Base-by-base conservation (phyloP, 2,888 invertebrate species). In the Calameuta filiformis region DNA sequence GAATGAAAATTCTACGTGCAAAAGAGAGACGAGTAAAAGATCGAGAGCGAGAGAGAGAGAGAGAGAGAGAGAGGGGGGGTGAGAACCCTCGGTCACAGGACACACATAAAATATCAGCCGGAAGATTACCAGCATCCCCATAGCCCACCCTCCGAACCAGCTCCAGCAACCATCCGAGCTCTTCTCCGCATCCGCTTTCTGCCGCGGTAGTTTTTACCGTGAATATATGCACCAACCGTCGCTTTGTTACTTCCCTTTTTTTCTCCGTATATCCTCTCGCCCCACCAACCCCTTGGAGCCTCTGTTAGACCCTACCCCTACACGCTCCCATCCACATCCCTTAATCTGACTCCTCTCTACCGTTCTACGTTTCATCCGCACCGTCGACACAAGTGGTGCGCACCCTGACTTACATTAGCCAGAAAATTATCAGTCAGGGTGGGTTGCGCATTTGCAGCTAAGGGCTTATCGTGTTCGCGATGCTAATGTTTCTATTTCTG, bases 61-160 rank as follows among this genome's bases (percentile, higher is more conserved):
- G 75, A 68, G 71, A 12, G 37, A 31, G 23, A 74, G 78, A 73
- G 37, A 31, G 23, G 73, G 78, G 69, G 73, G 75, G 76, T 79
- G 77, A 84, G 76, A 85, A 84, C 82, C 81, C 87, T 85, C 85
- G 84, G 84, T 86, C 84, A 83, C 83, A 85, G 88, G 86, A 87
- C 85, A 86, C 89, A 90, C 89, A 90, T 89, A 89, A 89, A 89
- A 88, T 89, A 89, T 89, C 89, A 89, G 86, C 87, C 89, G 89
- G 89, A 89, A 90, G 89, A 89, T 90, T 89, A 89, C 89, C 86
- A 86, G 85, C 87, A 86, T 85, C 85, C 86, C 78, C 77, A 23
- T 56, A 9, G 56, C 23, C 56, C 56, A 68, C 75, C 73, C 76
- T 71, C 77, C 31, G 56, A 69, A 73, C 56, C 73, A 80, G 76